Conservation (phyloP, 92 coral and sea anemone species). For the Micromussa lordhowensis region DNA sequence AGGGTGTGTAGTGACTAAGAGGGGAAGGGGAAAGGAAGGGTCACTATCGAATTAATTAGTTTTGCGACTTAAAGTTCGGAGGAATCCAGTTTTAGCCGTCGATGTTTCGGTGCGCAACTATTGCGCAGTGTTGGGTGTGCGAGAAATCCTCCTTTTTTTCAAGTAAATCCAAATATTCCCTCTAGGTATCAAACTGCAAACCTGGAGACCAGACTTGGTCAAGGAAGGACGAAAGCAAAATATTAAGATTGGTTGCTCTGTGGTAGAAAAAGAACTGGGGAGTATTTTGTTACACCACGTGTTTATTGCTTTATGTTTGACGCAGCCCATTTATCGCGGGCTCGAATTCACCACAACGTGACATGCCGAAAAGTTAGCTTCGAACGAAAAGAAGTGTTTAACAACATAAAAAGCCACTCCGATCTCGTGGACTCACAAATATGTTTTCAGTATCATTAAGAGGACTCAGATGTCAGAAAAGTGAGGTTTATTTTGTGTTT, state of each 20-base stretch:
- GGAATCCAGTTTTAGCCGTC: too few relatives aligned
- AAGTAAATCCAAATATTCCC: not conserved
- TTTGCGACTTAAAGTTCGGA: too few relatives aligned
- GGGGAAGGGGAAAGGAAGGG: too few relatives aligned
- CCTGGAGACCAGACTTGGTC: too few relatives aligned
- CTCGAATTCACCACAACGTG: slow-evolving; percentile 25
- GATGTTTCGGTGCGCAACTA: too few relatives aligned
- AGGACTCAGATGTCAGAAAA: slow-evolving; percentile 35
- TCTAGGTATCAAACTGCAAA: too few relatives aligned
- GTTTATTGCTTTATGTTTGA: not conserved
- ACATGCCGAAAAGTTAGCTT: slow-evolving; percentile 25
- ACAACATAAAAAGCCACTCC: not conserved
- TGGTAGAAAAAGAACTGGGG: slow-evolving; percentile 8
- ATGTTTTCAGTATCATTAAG: slow-evolving; percentile 40
- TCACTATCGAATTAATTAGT: too few relatives aligned
- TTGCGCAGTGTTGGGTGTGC: too few relatives aligned
- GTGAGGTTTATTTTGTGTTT: slow-evolving; percentile 2
- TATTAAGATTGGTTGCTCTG: not conserved
- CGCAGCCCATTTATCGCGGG: slow-evolving; percentile 21
- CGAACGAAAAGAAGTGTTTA: not conserved
- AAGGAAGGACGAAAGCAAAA: too few relatives aligned
- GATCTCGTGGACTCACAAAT: not conserved
- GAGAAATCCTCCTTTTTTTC: not conserved
- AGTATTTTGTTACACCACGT: not conserved
- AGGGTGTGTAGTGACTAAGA: too few relatives aligned